Conservation (phyloP, 2,113 vertebrate genomes). For the Coregonus clupeaformis region DNA sequence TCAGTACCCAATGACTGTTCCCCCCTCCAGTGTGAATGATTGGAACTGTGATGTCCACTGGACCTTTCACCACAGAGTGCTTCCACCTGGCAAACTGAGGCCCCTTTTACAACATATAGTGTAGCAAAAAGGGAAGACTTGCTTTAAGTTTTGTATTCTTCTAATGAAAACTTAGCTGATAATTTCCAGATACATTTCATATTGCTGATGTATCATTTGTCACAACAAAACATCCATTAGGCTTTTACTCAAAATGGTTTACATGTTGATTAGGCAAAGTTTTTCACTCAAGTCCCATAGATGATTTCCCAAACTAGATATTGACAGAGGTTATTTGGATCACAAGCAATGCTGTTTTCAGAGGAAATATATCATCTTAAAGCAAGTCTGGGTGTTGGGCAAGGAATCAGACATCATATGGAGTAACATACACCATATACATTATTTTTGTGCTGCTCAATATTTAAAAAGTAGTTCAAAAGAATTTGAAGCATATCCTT, state of each 20-base stretch:
- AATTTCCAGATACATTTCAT: no score
- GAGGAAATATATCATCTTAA: constrained; percentile 33
- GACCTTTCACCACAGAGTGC: neutral
- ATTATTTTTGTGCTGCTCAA: no score
- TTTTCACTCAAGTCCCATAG: neutral
- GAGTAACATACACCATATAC: no score
- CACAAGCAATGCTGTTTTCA: constrained; percentile 7
- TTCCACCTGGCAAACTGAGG: constrained; percentile 28
- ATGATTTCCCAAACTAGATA: neutral
- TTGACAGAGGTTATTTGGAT: no score
- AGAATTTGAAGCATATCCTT: neutral
- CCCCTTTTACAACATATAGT: constrained; percentile 17
- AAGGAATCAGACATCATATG: no score
- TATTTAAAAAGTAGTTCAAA: neutral
- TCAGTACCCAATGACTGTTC: constrained; percentile 39
- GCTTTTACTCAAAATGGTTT: neutral
- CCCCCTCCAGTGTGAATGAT: constrained; percentile 75
- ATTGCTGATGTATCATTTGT: no score
- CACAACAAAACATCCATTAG: no score
- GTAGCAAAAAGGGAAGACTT: constrained; percentile 67
- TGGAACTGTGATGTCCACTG: constrained; percentile 10
- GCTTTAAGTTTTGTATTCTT: constrained; percentile 76
- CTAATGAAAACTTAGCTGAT: neutral
- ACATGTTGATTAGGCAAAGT: no score
- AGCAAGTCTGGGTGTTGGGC: constrained; percentile 38